These are phyloP conservation scores for Orchesellides sinensis DNA, from an alignment of 2,888 invertebrate species.

Conservation along the genomic window DNA sequence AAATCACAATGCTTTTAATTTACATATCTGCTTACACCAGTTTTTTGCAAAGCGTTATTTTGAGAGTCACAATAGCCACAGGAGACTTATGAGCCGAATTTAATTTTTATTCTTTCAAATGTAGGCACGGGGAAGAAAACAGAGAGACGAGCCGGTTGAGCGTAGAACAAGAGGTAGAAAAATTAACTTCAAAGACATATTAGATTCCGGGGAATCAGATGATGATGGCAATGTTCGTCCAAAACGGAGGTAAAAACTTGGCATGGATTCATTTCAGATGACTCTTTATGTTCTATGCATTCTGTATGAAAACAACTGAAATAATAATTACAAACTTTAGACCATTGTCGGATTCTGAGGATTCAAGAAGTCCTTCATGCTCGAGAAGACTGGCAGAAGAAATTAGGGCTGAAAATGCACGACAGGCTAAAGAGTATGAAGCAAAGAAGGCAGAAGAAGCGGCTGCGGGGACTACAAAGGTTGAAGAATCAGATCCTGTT, in stretches of 20 bases:
- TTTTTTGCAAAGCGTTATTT: too few relatives aligned
- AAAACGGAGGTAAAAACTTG: conserved; percentile 69
- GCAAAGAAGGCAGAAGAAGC: conserved; percentile 34
- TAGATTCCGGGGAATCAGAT: conserved; percentile 82
- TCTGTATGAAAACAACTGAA: too few relatives aligned
- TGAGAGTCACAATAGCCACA: too few relatives aligned
- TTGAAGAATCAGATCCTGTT: conserved; percentile 11
- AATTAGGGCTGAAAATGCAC: conserved; percentile 71
- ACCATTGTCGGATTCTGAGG: conserved; percentile 72
- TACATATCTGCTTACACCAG: background rate
- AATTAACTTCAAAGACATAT: conserved; percentile 86
- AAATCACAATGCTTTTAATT: too few relatives aligned
- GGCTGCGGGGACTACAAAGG: conserved; percentile 8
- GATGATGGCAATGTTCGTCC: conserved; percentile 78
- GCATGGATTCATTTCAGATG: background rate
- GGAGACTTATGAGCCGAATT: too few relatives aligned
- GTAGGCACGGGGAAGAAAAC: conserved; percentile 49
- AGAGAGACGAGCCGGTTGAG: conserved; percentile 77
- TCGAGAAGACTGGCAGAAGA: conserved; percentile 73
- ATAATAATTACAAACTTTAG: too few relatives aligned
- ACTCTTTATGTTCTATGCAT: background rate
- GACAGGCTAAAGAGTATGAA: conserved; percentile 76
- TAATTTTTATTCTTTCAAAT: too few relatives aligned
- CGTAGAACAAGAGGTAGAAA: conserved; percentile 85
- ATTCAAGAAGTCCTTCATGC: conserved; percentile 61